Base-by-base conservation (phyloP, 1,140 invertebrate species). In the Drosophila oshimai region DNA sequence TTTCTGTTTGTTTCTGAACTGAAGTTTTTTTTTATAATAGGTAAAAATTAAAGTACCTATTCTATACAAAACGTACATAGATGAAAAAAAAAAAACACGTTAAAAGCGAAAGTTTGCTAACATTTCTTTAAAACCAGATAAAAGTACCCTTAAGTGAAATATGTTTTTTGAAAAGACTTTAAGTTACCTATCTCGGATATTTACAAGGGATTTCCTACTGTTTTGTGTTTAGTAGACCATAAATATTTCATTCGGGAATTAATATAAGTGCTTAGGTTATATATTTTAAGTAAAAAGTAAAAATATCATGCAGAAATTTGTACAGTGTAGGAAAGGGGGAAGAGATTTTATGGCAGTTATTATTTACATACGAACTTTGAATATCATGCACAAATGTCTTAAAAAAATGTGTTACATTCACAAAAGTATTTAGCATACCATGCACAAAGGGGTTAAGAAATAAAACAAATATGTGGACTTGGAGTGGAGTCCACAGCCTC, bases 291-390 rank as follows among this genome's bases (percentile, higher is more conserved):
- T 34, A 18, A 4, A 34, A 39, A 4, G 29, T 39, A 4, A 72
- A 44, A 33, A 15, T 37, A 26, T 22, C 64, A 70, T 78, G 62
- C 74, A 72, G 6, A 17, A 72, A 4, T 44, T 36, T 50, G 7
- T 60, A 60, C 28, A 53, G 68, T 71, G 68, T 46, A 9, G 15
- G 37, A 22, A 10, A 12, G 5, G 1, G 1, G 5, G 10, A 9
- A 10, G 0, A 7, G 0, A 9, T 13, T 2, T 3, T 6, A 13
- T 15, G 4, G n/a, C 15, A 4, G 15, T 24, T 39, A 39, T 9
- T 60, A 33, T 41, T 15, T 24, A 36, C 17, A 45, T 28, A 12
- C 15, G 10, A 53, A 20, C 10, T 22, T 2, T 13, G n/a, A 49
- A 22, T 7, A 22, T 49, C 51, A 55, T 55, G 53, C 53, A 50